Conservation (phyloP, 1,140 invertebrate genomes). For the Dendrolimus kikuchii region DNA sequence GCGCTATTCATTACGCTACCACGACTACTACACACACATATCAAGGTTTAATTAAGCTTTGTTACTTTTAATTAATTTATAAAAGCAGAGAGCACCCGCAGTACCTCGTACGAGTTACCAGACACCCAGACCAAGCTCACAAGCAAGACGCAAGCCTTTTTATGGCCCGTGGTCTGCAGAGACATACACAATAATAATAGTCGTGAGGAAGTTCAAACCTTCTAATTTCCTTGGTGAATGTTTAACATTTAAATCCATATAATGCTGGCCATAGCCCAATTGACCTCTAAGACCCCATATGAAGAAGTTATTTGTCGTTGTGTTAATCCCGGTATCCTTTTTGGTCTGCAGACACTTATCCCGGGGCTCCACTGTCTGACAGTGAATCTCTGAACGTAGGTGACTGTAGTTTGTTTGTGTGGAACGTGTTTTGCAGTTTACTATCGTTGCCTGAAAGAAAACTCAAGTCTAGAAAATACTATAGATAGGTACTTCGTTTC, state of each 20-base stretch:
- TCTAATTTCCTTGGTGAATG: constrained; percentile 19
- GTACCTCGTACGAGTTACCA: no score
- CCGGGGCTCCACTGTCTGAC: constrained; percentile 69
- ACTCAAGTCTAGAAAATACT: no score
- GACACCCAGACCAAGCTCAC: no score
- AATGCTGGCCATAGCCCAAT: constrained; percentile 53
- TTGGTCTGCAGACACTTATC: constrained; percentile 73
- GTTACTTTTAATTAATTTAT: no score
- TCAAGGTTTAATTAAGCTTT: no score
- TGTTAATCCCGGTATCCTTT: constrained; percentile 70
- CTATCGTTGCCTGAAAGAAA: constrained; percentile 70
- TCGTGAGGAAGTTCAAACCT: constrained; percentile 16
- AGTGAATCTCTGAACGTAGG: constrained; percentile 64
- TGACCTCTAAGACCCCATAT: constrained; percentile 74
- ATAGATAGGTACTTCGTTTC: no score
- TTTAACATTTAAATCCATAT: constrained; percentile 21
- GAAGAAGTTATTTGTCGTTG: constrained; percentile 60
- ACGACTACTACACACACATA: no score
- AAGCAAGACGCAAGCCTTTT: no score
- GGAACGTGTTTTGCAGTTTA: constrained; percentile 73
- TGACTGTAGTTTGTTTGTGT: constrained; percentile 76
- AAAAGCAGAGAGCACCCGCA: no score
- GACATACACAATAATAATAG: no score
- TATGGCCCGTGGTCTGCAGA: no score
- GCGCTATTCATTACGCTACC: no score